phyloP scores from a whole-genome alignment of 2,797 vertebrate species.

The Dendrocincla tyrannina region DNA sequence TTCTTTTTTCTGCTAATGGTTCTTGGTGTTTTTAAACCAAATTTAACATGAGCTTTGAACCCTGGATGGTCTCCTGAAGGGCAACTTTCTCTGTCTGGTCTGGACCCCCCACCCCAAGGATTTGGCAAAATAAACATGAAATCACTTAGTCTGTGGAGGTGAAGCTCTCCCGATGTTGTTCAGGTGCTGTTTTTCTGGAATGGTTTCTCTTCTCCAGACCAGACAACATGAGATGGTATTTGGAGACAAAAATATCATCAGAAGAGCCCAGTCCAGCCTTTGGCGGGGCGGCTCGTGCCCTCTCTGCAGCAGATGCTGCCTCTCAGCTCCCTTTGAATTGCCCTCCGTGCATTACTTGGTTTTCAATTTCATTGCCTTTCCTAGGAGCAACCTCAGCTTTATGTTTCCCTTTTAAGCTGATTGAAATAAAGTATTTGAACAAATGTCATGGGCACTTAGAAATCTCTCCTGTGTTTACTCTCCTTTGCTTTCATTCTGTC shows the following conservation, averaged over 20 bases:
- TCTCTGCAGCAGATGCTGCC: background rate
- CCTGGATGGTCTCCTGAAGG: background rate
- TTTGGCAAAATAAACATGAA: background rate
- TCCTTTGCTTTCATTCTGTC: conserved; percentile 49
- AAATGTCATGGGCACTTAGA: conserved; percentile 71
- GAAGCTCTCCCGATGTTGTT: background rate
- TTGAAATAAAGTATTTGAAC: conserved; percentile 72
- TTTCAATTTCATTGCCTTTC: conserved; percentile 57
- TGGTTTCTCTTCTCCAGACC: background rate
- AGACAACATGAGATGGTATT: background rate
- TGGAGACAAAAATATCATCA: background rate
- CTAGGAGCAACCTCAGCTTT: conserved; percentile 53
- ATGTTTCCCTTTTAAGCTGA: conserved; percentile 71
- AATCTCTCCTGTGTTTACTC: conserved; percentile 63
- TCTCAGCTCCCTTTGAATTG: conserved; percentile 30
- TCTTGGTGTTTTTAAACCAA: background rate
- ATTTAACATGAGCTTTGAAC: rapidly evolving
- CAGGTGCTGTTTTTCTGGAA: background rate
- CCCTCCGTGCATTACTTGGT: conserved; percentile 27
- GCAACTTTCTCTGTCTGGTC: background rate
- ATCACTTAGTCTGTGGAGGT: background rate
- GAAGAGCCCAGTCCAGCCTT: background rate
- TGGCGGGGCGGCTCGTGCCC: background rate
- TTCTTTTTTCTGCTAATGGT: rapidly evolving
- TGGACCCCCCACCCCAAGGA: background rate